A percentile compares a stretch with the other conserved stretches of the same genome.
phyloP scores from a whole-genome alignment of 2,888 invertebrate genomes.

The Lycocerus yunnanus region DNA sequence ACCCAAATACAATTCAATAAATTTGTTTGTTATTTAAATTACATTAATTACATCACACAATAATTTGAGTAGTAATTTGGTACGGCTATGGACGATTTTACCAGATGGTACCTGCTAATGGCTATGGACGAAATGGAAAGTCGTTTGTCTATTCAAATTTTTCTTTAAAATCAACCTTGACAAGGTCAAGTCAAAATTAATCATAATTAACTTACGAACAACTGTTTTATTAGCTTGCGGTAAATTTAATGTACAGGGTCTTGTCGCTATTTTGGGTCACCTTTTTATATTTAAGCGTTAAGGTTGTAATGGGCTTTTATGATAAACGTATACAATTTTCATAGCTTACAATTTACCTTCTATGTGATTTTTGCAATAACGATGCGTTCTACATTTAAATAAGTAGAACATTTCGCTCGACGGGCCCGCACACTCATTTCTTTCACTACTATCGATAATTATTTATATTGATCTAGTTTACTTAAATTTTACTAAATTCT shows the following conservation, averaged over 20 bases:
- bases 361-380: not conserved
- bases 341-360: not conserved
- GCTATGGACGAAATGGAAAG: not conserved
- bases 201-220: not conserved
- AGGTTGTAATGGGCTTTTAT: not conserved
- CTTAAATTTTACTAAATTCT: not conserved
- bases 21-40: conserved; percentile 5
- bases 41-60: not conserved
- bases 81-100: not conserved
- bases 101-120: conserved; percentile 3
- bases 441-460: not conserved
- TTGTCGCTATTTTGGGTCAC: not conserved
- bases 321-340: not conserved
- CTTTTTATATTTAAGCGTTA: not conserved
- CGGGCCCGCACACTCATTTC: conserved; percentile 7
- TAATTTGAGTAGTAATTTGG: conserved; percentile 2
- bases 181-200: not conserved
- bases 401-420: conserved; percentile 20
- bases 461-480: not conserved
- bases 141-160: not conserved
- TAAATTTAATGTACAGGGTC: not conserved
- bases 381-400: conserved; percentile 24
- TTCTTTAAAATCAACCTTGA: not conserved
- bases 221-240: not conserved
- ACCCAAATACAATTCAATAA: not conserved